Base-by-base conservation (phyloP, 2,888 invertebrate genomes). In the Ormyrus nitidulus region DNA sequence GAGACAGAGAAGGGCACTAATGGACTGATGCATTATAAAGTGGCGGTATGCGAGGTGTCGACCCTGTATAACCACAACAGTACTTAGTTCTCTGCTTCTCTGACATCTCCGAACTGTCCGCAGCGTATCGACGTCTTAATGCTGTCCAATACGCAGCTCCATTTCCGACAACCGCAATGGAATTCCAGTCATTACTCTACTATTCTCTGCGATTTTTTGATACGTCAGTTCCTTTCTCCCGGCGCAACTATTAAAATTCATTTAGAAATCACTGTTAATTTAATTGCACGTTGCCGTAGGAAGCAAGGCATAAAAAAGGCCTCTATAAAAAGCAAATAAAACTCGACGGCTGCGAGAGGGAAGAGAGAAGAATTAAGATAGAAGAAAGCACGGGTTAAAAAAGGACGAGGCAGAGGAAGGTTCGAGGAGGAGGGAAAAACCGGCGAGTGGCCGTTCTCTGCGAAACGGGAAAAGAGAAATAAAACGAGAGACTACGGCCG, bases 211-310 rank as follows among this genome's bases (percentile, higher is more conserved):
- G 34, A 34, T 34, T 34, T 34, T 34, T 34, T 4, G 34, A 34
- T 34, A 34, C 34, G 34, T 34, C 4, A 34, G 34, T 34, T 34
- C 34, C 34, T 34, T 34, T 34, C 34, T 34, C 34, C 4, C 34
- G 34, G 34, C 34, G 34, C 34, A 11, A 7, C 19, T 48, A 74
- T 66, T 46, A 56, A 74, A 65, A n/a, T 56, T 51, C 58, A 66
- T 66, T 74, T 62, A 62, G 53, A 44, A 9, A 51, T 62, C 48
- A 49, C 34, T 48, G 34, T 61, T n/a, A 65, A 65, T 74, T 58
- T 11, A 56, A 44, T 65, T 56, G 46, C 6, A n/a, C 34, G 9
- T 13, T 10, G 6, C 53, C 6, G 49, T 2, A 19, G 6, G 8
- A 44, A n/a, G 64, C 46, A 46, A 34, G 34, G 34, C 34, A 34